Base-by-base conservation (phyloP, 2,113 vertebrate species). In the Vicugna pacos region DNA sequence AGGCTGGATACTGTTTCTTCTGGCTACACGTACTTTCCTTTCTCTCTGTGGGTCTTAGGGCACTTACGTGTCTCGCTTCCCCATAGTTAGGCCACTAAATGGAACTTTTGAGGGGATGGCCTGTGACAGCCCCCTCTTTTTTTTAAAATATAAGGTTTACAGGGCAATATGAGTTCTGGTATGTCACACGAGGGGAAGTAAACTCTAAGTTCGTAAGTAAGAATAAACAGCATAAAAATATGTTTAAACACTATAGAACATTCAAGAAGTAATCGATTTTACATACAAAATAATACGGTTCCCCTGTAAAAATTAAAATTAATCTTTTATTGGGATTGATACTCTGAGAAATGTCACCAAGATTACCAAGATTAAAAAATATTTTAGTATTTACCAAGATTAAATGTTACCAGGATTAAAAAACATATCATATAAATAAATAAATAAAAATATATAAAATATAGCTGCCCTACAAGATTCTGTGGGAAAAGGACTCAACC, bases 231-330 rank as follows among this genome's bases (percentile, higher is more conserved):
- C n/a, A 32, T 32, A 77, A 91, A 56, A 77, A 52, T 56, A 42
- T 50, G 17, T 65, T 35, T 89, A 32, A 76, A 52, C 46, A 87
- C 28, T 67, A 83, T 3, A 38, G 38, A 70, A 50, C 50, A 79
- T 69, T 92, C 76, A 94, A 92, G 62, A 91, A 91, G 14, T 42
- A 58, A 76, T 30, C 14, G 38, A 28, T 48, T 81, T 91, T 62
- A 77, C 52, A 20, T 69, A 58, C 54, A 73, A 91, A 94, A 88
- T 75, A 54, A 90, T 46, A 85, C 1, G 26, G 9, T 65, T 93
- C 26, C 28, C 69, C 54, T 75, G 26, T 8, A 96, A 96, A 93
- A 91, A 69, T 76, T 38, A 90, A 96, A 93, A 87, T 79, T 28
- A 94, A 92, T 56, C 35, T 35, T 80, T 35, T 79, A 56, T 80